phyloP scores from a whole-genome alignment of 53 echinoderm and acorn worm species.

The Holothuria leucospilota region DNA sequence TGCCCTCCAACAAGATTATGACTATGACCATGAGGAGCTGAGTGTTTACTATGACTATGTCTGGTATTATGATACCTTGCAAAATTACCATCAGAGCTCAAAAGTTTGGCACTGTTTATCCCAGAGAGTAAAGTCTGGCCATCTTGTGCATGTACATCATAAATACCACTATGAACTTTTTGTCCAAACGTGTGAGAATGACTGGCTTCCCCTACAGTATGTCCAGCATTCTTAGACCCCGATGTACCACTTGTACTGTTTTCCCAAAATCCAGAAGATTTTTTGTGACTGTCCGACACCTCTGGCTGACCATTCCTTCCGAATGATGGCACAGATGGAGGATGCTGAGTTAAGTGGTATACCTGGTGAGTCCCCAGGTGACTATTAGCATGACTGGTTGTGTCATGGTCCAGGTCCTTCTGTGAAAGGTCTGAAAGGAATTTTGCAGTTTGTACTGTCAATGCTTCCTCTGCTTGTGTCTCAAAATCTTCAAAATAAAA shows the following conservation, averaged over 20 bases:
- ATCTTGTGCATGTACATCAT: neutral
- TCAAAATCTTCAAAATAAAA: neutral
- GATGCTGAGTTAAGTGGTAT: too few species aligned
- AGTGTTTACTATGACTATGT: neutral
- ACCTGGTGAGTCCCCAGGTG: too few species aligned
- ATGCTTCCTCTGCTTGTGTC: neutral
- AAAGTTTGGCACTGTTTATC: conserved; percentile 26
- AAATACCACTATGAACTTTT: neutral
- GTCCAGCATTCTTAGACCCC: neutral
- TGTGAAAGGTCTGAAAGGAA: conserved; percentile 39
- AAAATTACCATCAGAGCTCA: neutral
- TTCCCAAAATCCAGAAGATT: conserved; percentile 53
- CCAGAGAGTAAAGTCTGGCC: conserved; percentile 18
- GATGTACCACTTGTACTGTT: conserved; percentile 25
- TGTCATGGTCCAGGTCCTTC: conserved; percentile 12
- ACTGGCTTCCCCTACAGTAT: neutral
- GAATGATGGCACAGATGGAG: too few species aligned
- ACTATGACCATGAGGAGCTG: neutral
- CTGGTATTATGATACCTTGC: neutral
- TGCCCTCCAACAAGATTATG: neutral
- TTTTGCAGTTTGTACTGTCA: conserved; percentile 31
- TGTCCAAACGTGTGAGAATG: conserved; percentile 5
- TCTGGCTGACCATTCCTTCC: too few species aligned
- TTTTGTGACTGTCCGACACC: conserved; percentile 25
- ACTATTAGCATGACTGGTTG: too few species aligned